Percentiles rank a stretch among this genome's conserved stretches.
Conservation (phyloP, 2,113 vertebrate species). For the Anser brachyrhynchus region DNA sequence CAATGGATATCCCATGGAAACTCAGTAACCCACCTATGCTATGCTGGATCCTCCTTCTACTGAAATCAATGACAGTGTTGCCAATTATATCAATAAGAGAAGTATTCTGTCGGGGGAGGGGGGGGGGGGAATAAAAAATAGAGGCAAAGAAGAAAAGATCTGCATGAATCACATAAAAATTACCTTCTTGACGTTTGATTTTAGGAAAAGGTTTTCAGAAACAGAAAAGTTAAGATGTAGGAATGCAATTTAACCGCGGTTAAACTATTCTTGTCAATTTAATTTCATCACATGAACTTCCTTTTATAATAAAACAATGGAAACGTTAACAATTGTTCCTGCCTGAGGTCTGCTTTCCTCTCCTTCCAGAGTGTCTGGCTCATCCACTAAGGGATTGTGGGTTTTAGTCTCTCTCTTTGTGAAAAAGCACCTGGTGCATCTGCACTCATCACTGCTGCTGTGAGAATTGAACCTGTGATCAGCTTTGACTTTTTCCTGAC, state of each 20-base stretch:
- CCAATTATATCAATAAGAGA: background rate
- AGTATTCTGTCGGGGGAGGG: background rate
- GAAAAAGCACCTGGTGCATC: background rate
- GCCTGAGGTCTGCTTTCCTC: background rate
- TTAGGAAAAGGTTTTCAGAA: constrained; percentile 18
- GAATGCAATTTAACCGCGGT: background rate
- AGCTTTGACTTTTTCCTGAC: accelerated
- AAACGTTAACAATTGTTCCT: background rate
- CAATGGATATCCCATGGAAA: background rate
- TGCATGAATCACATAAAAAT: background rate
- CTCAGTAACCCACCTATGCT: background rate
- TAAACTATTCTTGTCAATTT: background rate
- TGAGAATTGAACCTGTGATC: background rate
- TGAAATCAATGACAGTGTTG: background rate
- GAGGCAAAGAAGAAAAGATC: constrained; percentile 1
- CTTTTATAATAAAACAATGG: constrained; percentile 6
- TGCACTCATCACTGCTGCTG: background rate
- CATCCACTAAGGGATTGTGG: background rate
- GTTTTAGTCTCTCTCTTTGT: background rate
- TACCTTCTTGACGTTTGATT: background rate
- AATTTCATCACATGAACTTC: background rate
- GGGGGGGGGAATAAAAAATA: background rate
- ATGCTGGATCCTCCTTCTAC: background rate
- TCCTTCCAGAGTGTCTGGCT: background rate
- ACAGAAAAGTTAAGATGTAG: background rate